A percentile compares a stretch with the other conserved stretches of the same genome.
These are phyloP conservation scores for Odocoileus virginianus DNA, from an alignment of 2,113 vertebrate genomes.

Conservation along the genomic window DNA sequence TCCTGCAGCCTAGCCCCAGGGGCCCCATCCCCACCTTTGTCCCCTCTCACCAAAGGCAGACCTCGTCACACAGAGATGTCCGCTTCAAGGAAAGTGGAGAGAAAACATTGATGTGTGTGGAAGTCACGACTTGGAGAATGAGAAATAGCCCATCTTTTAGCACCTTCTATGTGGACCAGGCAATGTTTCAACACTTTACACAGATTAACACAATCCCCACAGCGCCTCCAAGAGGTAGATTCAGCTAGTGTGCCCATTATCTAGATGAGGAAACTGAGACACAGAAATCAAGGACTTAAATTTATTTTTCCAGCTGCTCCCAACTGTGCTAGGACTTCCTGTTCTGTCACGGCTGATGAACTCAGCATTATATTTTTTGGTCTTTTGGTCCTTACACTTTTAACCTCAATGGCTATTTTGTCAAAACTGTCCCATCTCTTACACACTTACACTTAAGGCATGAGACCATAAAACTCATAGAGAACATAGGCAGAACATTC, in stretches of 20 bases:
- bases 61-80: neutral
- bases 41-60: neutral
- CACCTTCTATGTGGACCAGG: rapidly evolving
- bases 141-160: neutral
- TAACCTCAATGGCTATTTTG: neutral
- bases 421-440: neutral
- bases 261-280: neutral
- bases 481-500: neutral
- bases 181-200: no score
- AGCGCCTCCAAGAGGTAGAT: neutral
- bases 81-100: neutral
- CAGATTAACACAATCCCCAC: neutral
- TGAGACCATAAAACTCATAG: neutral
- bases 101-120: neutral
- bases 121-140: neutral
- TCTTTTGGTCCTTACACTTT: neutral
- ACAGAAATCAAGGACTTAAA: neutral
- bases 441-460: neutral
- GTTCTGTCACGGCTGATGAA: neutral
- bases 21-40: neutral
- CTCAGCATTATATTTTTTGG: no score
- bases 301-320: neutral
- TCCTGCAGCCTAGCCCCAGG: neutral
- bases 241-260: neutral
- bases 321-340: neutral